Conservation (phyloP, 2,797 vertebrate species). For the Lagocephalus sceleratus region DNA sequence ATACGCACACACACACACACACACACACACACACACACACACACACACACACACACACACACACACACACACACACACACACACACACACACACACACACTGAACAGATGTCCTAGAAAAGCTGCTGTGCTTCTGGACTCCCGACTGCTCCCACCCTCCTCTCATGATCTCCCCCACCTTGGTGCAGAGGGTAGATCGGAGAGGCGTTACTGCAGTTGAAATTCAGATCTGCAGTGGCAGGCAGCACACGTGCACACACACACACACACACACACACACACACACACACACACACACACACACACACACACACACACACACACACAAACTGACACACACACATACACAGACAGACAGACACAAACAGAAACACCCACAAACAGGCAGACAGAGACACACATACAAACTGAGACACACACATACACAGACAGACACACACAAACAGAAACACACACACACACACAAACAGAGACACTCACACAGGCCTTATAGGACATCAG, state of each 20-base stretch:
- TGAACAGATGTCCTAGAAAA: constrained; percentile 45
- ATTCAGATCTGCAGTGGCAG: constrained; percentile 31
- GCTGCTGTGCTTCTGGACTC: constrained; percentile 18
- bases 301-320: background rate
- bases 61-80: too few relatives aligned
- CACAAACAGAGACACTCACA: constrained; percentile 2
- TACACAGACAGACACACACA: constrained; percentile 6
- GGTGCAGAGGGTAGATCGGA: constrained; percentile 16
- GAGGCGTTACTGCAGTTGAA: constrained; percentile 30
- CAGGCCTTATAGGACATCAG: constrained; percentile 29
- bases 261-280: constrained; percentile 3
- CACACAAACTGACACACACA: too few relatives aligned
- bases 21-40: too few relatives aligned
- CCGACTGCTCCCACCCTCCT: constrained; percentile 9
- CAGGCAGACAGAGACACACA: background rate
- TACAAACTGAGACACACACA: constrained; percentile 21
- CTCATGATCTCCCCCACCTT: constrained; percentile 5
- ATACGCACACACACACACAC: too few relatives aligned
- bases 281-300: constrained; percentile 4
- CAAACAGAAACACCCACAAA: background rate
- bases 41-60: too few relatives aligned
- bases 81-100: constrained; percentile 7
- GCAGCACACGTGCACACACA: constrained; percentile 29
- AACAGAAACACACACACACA: constrained; percentile 8
- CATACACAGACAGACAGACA: constrained; percentile 10